Base-by-base conservation (phyloP, 2,888 invertebrate genomes). In the Thecocarcelia acutangulata region DNA sequence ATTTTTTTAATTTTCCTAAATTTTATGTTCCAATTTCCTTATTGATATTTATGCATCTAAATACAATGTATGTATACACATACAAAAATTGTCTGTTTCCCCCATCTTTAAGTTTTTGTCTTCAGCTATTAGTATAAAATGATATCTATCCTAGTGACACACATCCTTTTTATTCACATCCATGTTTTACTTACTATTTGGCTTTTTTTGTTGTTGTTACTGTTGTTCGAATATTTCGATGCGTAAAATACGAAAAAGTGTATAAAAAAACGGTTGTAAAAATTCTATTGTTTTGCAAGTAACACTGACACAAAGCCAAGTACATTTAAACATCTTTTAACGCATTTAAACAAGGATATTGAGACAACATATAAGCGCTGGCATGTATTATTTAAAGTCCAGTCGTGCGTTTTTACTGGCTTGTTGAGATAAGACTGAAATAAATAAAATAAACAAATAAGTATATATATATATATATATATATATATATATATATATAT, bases 71-170 rank as follows among this genome's bases (percentile, higher is more conserved):
- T 58, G 1, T 12, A 42, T 8, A 15, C 12, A 33, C 15, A 54
- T 1, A 42, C 5, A 58, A 64, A 56, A 64, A 5, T 24, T 69
- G 6, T 44, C 24, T 48, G 24, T 44, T 58, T 48, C 56, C 19
- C 8, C 24, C 28, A 17, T 21, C 21, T 52, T n/a, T 33, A 13
- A 48, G 12, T 33, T 37, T 50, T 64, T 78, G 50, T 66, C 70
- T 70, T 72, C 50, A 44, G 58, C 59, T 78, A 12, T 52, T 33
- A 12, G 12, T 52, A 50, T 33, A 72, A 72, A 82, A 82, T 63
- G 78, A 78, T 82, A 74, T 75, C 78, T 82, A 82, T 75, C 70
- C 82, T 33, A 82, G 78, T 82, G 82, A 82, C 82, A 82, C 78
- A 82, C 74, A 78, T 82, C 74, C 70, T 78, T 82, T 72, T 78